Evolutionary conservation across 1,140 invertebrate species (phyloP), one percentile per base, ranked within the genome.

Genomic region (Drosophila orosa): DNA sequence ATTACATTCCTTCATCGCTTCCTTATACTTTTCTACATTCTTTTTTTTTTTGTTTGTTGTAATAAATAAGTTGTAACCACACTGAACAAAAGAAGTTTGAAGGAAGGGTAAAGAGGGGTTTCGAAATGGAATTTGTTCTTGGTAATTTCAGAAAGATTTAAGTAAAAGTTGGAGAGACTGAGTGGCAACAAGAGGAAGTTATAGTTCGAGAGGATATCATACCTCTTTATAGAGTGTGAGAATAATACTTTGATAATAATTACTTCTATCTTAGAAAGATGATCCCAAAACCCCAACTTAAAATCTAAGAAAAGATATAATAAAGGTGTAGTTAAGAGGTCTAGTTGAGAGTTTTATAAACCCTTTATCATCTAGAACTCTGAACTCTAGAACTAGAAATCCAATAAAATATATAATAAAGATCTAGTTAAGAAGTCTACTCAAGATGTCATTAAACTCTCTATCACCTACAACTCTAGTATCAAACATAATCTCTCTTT

Each of bases 41-140:
- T 6, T 5, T 1, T 5, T 19, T 5, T n/a, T 15, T 42, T 19
- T 37, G 22, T 40, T 33, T 13, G 10, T 39, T 67, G 13, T 52
- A 74, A 74, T 74, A 71, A 74, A 74, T 74, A 74, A 74, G 44
- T 42, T 56, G 72, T 37, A 57, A 50, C 25, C 44, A 57, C 50
- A 29, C 50, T 63, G 33, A 67, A 67, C 6, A 25, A 42, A 33
- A 50, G 17, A 12, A 15, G 25, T 40, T 39, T 8, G 7, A 9
- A 4, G 17, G 12, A 27, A n/a, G 24, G 45, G 15, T 45, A 25
- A 37, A 8, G 2, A 15, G 17, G 37, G 25, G 25, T 9, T 12
- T 8, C 37, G 15, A 25, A n/a, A 15, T 0, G 4, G 15, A 37
- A n/a, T 24, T 24, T 12, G 3, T 10, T 25, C 6, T 47, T 2